Evolutionary conservation across 2,888 invertebrate species (phyloP).

Genomic region (Phortica magna): DNA sequence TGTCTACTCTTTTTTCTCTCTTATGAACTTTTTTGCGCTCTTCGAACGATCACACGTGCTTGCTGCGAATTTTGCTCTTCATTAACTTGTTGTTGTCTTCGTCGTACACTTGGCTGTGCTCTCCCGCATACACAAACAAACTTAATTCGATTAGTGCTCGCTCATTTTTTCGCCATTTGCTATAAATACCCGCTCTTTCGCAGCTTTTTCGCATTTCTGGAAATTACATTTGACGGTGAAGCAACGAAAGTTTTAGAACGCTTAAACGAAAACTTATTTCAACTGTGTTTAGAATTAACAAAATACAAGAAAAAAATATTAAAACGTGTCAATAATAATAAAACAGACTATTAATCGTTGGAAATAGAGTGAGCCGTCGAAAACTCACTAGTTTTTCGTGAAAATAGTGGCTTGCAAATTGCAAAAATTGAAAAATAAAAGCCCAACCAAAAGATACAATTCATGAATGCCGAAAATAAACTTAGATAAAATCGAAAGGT

Average conservation of each 20-base stretch:
- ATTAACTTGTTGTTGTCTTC: background rate
- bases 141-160: constrained; percentile 66
- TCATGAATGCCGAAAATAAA: background rate
- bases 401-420: background rate
- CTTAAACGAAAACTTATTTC: constrained; percentile 21
- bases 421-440: background rate
- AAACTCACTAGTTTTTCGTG: constrained; percentile 55
- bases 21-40: too few relatives aligned
- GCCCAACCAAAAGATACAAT: background rate
- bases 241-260: constrained; percentile 46
- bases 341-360: background rate
- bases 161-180: background rate
- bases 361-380: constrained; percentile 56
- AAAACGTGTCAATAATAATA: constrained; percentile 38
- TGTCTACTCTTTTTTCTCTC: too few relatives aligned
- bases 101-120: constrained; percentile 21
- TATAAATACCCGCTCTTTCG: constrained; percentile 36
- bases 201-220: constrained; percentile 54
- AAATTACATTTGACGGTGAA: constrained; percentile 71
- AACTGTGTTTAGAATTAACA: constrained; percentile 43
- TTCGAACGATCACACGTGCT: too few relatives aligned
- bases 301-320: constrained; percentile 36
- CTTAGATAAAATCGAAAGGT: constrained; percentile 16
- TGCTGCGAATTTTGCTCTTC: background rate
- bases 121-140: constrained; percentile 39